Evolutionary conservation across 2,888 invertebrate species (phyloP), one percentile per base, ranked within the genome.

Genomic region (Phalera bucephala): DNA sequence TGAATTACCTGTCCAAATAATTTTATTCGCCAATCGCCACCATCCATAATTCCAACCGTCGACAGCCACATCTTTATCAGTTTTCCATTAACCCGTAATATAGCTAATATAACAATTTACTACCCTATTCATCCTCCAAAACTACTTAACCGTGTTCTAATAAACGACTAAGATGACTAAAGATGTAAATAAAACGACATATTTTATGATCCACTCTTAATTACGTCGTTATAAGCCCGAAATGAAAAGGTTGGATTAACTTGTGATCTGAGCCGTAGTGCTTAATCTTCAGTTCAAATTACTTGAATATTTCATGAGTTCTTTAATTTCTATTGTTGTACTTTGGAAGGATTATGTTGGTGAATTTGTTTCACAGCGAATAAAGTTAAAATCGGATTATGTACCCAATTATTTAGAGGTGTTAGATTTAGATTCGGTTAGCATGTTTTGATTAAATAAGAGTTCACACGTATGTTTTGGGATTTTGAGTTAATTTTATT

Each of bases 111-210:
- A 17, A 17, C 3, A 3, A 17, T 7, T 8, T 27, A 6, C 9
- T 8, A 10, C 11, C n/a, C 11, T 3, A 23, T 10, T 2, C 1
- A 2, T 27, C 4, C 14, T 8, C 14, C n/a, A 27, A 27, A 27
- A 14, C 25, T 27, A 27, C 27, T 14, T 14, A 14, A 13, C n/a
- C 9, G n/a, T 14, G n/a, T 14, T 2, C 13, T 14, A 11, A 14
- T 14, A 27, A 17, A 27, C 14, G 14, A 27, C 14, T 10, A n/a
- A 17, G 3, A 17, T 27, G 0, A 25, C n/a, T 10, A 14, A 13
- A 14, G 2, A 7, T 27, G 14, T 27, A 27, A 14, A 27, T 27
- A 27, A 27, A 27, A 27, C 14, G 27, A 27, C 27, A 14, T 9
- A 14, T 14, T 27, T 27, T 14, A 27, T 14, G 27, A 27, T 27